Evolutionary conservation across 2,113 vertebrate species (phyloP).

Genomic region (Vulpes ferrilata): DNA sequence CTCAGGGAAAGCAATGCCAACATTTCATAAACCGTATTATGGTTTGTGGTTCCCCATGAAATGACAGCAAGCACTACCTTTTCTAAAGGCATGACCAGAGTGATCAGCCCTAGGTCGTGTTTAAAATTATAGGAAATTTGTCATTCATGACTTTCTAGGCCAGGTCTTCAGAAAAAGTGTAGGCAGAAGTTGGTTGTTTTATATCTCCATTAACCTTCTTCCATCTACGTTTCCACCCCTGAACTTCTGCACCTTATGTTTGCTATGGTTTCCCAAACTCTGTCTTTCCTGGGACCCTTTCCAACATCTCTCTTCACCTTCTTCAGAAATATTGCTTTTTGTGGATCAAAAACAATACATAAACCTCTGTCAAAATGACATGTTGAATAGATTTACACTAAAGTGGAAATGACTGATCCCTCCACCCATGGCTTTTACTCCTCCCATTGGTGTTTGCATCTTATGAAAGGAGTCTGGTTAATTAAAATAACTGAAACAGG

Average conservation of each 20-base stretch:
- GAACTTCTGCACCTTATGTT: not conserved
- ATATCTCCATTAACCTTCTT: not conserved
- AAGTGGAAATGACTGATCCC: not conserved
- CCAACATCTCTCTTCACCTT: not conserved
- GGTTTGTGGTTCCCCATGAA: not conserved
- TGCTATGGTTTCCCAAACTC: conserved; percentile 6
- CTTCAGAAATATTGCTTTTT: conserved; percentile 15
- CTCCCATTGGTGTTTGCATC: not conserved
- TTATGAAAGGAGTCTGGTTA: conserved; percentile 40
- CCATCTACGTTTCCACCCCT: not conserved
- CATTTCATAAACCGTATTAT: not conserved
- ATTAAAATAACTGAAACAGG: not conserved
- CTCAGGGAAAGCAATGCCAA: not conserved
- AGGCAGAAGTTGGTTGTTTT: not conserved
- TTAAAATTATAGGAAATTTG: conserved; percentile 48
- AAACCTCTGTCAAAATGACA: not conserved
- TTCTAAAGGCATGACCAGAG: not conserved
- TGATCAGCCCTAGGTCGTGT: not conserved
- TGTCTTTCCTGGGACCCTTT: conserved; percentile 29
- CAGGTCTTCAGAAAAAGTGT: not conserved
- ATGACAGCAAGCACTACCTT: conserved; percentile 24
- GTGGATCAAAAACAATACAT: not conserved
- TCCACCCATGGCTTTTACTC: not conserved
- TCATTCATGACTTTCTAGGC: not conserved
- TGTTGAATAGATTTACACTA: not conserved